Conservation (phyloP, 2,797 vertebrate species). For the Gorsachius magnificus region DNA sequence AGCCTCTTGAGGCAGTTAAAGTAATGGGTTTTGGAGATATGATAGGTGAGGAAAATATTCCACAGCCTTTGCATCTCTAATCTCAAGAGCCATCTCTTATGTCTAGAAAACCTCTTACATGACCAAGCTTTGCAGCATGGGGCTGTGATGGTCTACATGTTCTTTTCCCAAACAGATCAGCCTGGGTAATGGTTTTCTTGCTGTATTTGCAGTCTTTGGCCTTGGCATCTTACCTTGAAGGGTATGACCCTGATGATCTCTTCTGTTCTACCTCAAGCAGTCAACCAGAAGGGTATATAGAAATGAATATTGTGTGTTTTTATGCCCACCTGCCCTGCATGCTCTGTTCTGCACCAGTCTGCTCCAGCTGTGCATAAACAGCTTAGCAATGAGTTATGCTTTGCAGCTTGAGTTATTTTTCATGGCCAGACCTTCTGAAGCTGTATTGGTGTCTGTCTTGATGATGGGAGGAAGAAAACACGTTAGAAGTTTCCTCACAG, state of each 20-base stretch:
- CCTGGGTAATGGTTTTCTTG: not conserved
- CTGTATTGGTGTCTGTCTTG: not conserved
- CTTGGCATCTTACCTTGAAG: not conserved
- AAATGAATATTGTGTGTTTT: not conserved
- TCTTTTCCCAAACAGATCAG: not conserved
- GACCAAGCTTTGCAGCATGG: not conserved
- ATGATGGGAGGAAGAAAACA: not conserved
- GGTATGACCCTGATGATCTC: not conserved
- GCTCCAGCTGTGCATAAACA: not conserved
- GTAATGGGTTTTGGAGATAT: not conserved
- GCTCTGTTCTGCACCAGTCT: not conserved
- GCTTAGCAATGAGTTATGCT: not conserved
- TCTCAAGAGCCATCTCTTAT: not conserved
- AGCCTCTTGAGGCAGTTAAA: not conserved
- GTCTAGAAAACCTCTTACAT: not conserved
- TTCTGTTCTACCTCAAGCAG: not conserved
- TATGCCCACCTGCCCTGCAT: not conserved
- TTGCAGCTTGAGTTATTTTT: constrained; percentile 22
- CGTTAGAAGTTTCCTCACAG: not conserved
- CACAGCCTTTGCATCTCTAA: not conserved
- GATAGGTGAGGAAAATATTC: not conserved
- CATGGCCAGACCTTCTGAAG: not conserved
- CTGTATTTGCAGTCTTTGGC: not conserved
- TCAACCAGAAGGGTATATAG: not conserved
- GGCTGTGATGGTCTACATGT: not conserved